phyloP scores from a whole-genome alignment of 2,797 vertebrate species.

The Amblyraja radiata region DNA sequence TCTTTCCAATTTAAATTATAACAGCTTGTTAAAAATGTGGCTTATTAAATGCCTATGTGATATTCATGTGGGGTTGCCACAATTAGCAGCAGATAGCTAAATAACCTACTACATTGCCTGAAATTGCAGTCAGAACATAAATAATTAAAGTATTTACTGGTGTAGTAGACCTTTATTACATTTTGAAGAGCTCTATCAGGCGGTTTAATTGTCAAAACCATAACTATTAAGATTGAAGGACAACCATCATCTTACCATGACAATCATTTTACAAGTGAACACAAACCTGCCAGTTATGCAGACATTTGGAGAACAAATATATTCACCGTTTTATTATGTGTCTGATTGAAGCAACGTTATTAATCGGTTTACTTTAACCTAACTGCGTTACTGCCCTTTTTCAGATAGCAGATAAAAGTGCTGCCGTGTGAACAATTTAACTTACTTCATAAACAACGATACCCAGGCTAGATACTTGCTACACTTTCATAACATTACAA shows the following conservation, averaged over 20 bases:
- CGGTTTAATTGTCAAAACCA: background rate
- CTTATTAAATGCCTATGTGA: background rate
- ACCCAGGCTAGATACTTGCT: background rate
- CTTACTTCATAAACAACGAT: background rate
- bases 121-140: background rate
- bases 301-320: background rate
- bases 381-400: background rate
- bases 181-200: background rate
- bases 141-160: background rate
- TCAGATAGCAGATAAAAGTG: background rate
- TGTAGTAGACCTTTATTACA: background rate
- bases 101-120: background rate
- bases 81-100: background rate
- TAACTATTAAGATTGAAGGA: background rate
- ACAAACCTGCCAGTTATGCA: background rate
- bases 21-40: background rate
- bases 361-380: background rate
- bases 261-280: background rate
- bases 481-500: background rate
- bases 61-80: background rate
- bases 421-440: background rate
- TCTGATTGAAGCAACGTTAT: background rate
- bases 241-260: background rate
- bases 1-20: background rate
- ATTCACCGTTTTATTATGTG: background rate